Base-by-base conservation (phyloP, 2,113 vertebrate species). In the Athene cunicularia region DNA sequence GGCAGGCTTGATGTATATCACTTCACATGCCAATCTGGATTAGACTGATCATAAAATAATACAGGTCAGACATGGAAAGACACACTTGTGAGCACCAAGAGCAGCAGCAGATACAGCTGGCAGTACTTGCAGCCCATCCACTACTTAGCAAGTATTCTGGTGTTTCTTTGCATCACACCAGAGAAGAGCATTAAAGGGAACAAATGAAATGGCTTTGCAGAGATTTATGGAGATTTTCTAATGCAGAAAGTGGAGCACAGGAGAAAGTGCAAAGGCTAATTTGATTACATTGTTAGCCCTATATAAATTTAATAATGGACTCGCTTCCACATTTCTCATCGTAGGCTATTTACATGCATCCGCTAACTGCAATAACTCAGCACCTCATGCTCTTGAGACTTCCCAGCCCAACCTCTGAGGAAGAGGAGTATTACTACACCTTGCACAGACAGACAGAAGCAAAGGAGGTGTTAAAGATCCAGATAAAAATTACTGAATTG, bases 181-280 rank as follows among this genome's bases (percentile, higher is more conserved):
- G 50, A 72, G n/a, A 45, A 86, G 47, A 88, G 17, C 70, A 89
- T 73, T 87, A 93, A 85, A 90, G n/a, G 47, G 35, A 92, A 79
- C 45, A 95, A 95, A 89, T 70, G 49, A 94, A 96, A 95, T 95
- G 67, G 84, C 74, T 95, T 82, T 88, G 62, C n/a, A 85, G 71
- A 96, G 89, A 94, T 97, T 95, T 96, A 95, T 97, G 67, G 93
- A 89, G 81, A 90, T 89, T 95, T 92, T 93, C 60, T 95, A 94
- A 91, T 80, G 89, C 71, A 93, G 86, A 97, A 95, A 95, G 86
- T 79, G 53, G 76, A 95, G 70, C 93, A 79, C n/a, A 50, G 89
- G 89, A 96, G 94, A 95, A 88, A 94, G 95, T 95, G 94, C 96
- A 97, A 92, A 97, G 93, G 95, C 93, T 96, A 97, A 97, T 97